Base-by-base conservation (phyloP, 2,888 invertebrate species). In the Ophonus ardosiacus region DNA sequence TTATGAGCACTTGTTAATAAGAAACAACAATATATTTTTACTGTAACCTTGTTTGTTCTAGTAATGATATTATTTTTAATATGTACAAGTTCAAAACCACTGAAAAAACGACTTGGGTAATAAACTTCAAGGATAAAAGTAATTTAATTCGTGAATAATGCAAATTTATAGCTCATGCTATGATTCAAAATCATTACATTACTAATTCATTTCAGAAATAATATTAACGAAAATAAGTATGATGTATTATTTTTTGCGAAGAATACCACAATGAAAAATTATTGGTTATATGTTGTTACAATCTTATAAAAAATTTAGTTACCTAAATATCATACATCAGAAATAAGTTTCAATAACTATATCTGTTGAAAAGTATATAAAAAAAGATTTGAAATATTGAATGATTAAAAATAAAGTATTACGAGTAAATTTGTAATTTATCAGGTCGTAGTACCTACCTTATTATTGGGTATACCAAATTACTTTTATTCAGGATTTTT, bases 1-100 rank as follows among this genome's bases (percentile, higher is more conserved):
- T 81, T 81, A 81, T 81, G 81, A 40, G 18, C 13, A 51, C 40
- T 81, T 63, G 81, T 65, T 81, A 81, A 81, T 81, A 65, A 65
- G 8, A 38, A 80, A 65, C 51, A 81, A 63, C 59, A 79, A 79
- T 79, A 59, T 63, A 65, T 81, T 43, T 43, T 65, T 17, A 24
- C 7, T 74, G 2, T 80, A 80, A 80, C 79, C 79, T 80, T 80
- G 79, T 80, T 65, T 81, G 65, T 81, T 81, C 40, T 63, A 13
- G 17, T 43, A 63, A 43, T 43, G 63, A 65, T 65, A 81, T 43
- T 65, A 81, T 65, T 81, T 81, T 61, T 65, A 24, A 81, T 61
- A 18, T 40, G 57, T 40, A 65, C 61, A 81, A 43, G 21, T 65
- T 81, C 24, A 81, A 59, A 59, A 57, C 38, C 57, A 63, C 43